Evolutionary conservation across 2,797 vertebrate genomes (phyloP).

Genomic region (Lacerta agilis): DNA sequence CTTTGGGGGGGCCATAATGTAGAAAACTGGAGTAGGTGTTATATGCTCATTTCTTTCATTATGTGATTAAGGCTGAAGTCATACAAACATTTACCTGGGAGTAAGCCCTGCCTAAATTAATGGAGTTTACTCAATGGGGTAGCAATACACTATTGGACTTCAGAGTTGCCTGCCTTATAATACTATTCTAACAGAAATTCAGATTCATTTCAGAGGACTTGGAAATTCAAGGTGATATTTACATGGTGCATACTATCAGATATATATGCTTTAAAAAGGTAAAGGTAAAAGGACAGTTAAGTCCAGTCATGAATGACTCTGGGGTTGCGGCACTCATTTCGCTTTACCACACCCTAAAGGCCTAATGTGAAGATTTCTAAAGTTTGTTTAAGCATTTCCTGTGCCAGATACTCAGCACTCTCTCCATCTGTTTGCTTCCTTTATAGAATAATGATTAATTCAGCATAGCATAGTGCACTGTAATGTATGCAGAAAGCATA

Average conservation of each 20-base stretch:
- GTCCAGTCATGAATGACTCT: too few species aligned
- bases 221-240: conserved; percentile 38
- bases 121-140: background rate
- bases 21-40: background rate
- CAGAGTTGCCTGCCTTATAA: background rate
- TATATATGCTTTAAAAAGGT: conserved; percentile 32
- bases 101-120: background rate
- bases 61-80: background rate
- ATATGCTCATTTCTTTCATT: background rate
- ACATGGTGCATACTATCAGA: conserved; percentile 29
- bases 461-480: conserved; percentile 28
- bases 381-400: conserved; percentile 33
- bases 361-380: conserved; percentile 34
- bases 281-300: too few species aligned
- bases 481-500: conserved; percentile 63
- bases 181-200: conserved; percentile 5
- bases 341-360: background rate
- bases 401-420: conserved; percentile 49
- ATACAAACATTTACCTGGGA: background rate
- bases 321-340: too few species aligned
- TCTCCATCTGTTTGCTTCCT: conserved; percentile 51
- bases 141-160: background rate
- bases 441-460: conserved; percentile 61
- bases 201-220: conserved; percentile 36
- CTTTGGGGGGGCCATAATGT: background rate